phyloP scores from a whole-genome alignment of 2,797 vertebrate species.

The Epinephelus awoara region DNA sequence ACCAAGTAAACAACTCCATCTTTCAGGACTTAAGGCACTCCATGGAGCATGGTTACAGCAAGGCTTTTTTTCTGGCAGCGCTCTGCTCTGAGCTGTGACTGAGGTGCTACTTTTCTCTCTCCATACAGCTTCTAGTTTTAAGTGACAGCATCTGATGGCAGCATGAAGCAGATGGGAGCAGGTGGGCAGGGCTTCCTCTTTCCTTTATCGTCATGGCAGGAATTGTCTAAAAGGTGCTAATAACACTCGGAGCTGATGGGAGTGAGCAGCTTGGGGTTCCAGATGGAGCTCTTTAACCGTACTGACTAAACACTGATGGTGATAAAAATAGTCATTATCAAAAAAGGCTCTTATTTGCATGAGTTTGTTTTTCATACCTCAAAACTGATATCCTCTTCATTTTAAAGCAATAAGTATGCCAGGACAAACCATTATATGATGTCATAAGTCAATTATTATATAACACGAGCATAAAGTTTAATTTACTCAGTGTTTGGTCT shows the following conservation, averaged over 20 bases:
- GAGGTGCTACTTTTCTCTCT: neutral
- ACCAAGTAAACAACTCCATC: neutral
- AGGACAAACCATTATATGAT: neutral
- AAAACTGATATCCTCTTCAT: neutral
- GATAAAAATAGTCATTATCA: slow-evolving; percentile 21
- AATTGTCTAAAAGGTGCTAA: slow-evolving; percentile 51
- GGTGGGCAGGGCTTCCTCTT: slow-evolving; percentile 36
- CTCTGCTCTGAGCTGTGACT: neutral
- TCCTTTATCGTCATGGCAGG: slow-evolving; percentile 29
- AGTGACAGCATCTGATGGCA: slow-evolving; percentile 4
- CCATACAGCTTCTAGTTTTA: neutral
- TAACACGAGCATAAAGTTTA: neutral
- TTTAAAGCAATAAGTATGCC: neutral
- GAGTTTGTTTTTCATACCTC: slow-evolving; percentile 9
- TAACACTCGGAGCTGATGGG: slow-evolving; percentile 30
- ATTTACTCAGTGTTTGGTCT: neutral
- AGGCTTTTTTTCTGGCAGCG: neutral
- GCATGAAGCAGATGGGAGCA: slow-evolving; percentile 33
- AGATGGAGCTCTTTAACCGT: slow-evolving; percentile 41
- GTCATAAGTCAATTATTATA: neutral
- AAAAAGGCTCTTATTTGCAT: slow-evolving; percentile 1
- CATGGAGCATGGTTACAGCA: neutral
- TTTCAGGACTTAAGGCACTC: neutral
- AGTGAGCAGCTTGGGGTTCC: slow-evolving; percentile 42
- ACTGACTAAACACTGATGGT: slow-evolving; percentile 10